These are phyloP conservation scores for Pteropus rufus DNA, from an alignment of 2,797 vertebrate species.

Conservation along the genomic window DNA sequence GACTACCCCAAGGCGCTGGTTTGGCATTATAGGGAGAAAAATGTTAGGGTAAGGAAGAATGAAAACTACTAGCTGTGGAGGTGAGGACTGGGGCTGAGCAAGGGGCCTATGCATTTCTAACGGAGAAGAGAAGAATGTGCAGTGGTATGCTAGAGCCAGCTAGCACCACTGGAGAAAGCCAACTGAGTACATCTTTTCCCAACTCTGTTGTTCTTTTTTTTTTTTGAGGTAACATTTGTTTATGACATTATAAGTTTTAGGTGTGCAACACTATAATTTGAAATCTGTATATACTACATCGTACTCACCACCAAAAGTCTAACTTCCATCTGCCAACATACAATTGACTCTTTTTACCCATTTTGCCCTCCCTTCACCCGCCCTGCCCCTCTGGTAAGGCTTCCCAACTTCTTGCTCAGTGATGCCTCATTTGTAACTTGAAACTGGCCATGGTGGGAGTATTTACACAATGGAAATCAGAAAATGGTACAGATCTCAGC, in stretches of 20 bases:
- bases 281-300: too few species aligned
- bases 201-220: not conserved
- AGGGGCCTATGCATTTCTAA: not conserved
- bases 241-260: too few species aligned
- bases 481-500: not conserved
- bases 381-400: not conserved
- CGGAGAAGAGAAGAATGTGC: not conserved
- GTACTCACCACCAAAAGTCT: not conserved
- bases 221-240: too few species aligned
- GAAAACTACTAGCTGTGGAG: not conserved
- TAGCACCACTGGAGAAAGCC: not conserved
- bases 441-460: not conserved
- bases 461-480: not conserved
- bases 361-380: not conserved
- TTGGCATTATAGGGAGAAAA: not conserved
- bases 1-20: not conserved
- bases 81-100: not conserved
- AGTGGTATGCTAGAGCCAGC: not conserved
- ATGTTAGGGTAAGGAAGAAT: not conserved
- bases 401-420: not conserved
- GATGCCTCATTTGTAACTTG: not conserved
- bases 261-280: too few species aligned
- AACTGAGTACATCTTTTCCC: not conserved
- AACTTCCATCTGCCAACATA: not conserved
- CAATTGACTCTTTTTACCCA: not conserved